phyloP scores from a whole-genome alignment of 64 coral and sea anemone species.

The Porites australiensis region DNA sequence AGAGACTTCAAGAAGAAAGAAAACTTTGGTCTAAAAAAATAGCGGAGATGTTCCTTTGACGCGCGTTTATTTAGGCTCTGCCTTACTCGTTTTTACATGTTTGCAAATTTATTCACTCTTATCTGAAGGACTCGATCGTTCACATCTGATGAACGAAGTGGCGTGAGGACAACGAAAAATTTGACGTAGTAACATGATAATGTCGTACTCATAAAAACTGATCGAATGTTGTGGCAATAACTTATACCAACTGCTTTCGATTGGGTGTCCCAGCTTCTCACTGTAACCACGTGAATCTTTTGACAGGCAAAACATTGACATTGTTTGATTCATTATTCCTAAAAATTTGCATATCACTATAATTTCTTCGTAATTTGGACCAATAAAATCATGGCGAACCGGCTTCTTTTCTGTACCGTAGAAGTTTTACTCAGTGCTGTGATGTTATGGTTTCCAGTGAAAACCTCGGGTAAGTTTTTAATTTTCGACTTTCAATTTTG shows the following conservation, averaged over 20 bases:
- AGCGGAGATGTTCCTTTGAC: no score
- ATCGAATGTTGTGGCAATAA: no score
- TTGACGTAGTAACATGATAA: no score
- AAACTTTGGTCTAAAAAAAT: no score
- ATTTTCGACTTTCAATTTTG: not conserved
- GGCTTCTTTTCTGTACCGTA: not conserved
- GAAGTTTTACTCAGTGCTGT: not conserved
- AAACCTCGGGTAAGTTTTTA: not conserved
- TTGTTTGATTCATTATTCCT: not conserved
- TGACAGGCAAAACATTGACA: slow-evolving; percentile 8
- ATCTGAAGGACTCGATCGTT: no score
- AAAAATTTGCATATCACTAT: slow-evolving; percentile 21
- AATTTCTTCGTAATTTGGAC: not conserved
- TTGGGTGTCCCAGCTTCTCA: not conserved
- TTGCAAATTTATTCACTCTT: no score
- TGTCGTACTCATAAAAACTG: no score
- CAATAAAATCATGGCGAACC: not conserved
- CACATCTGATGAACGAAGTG: no score
- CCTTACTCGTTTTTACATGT: no score
- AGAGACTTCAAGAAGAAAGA: no score
- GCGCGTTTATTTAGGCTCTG: no score
- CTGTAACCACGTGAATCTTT: slow-evolving; percentile 7
- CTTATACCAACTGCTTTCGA: not conserved
- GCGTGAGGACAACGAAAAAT: no score
- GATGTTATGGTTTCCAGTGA: not conserved